A percentile compares a stretch with the other conserved stretches of the same genome.
Evolutionary conservation across 1,140 invertebrate genomes (phyloP).

Genomic region (Drosophila tsacasi): DNA sequence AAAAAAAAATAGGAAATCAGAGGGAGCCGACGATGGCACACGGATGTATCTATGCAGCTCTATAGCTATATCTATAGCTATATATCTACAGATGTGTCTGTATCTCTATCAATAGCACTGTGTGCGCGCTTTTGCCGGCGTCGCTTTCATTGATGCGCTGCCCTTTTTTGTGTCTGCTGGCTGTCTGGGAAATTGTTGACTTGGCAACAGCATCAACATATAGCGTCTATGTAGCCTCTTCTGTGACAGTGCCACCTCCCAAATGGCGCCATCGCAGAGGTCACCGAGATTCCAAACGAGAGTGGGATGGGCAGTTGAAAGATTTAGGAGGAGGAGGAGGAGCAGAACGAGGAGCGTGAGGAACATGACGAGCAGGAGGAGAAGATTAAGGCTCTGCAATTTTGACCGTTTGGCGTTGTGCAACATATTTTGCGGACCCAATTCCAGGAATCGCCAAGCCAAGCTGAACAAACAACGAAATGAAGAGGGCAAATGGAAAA

Average conservation of each 20-base stretch:
- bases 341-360: background rate
- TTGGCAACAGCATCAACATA: constrained; percentile 62
- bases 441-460: constrained; percentile 36
- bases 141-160: constrained; percentile 79
- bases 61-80: constrained; percentile 26
- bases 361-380: background rate
- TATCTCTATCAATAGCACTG: constrained; percentile 48
- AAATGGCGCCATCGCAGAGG: constrained; percentile 32
- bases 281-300: constrained; percentile 5
- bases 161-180: constrained; percentile 64
- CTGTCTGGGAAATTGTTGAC: constrained; percentile 73
- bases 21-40: constrained; percentile 35
- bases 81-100: constrained; percentile 27
- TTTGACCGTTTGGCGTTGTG: constrained; percentile 36
- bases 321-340: background rate
- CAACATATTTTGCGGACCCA: constrained; percentile 48
- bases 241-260: constrained; percentile 31
- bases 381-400: constrained; percentile 26
- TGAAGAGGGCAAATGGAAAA: constrained; percentile 17
- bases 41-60: constrained; percentile 45
- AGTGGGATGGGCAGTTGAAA: background rate
- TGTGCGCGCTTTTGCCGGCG: constrained; percentile 54
- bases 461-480: constrained; percentile 48
- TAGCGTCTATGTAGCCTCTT: constrained; percentile 40
- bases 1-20: constrained; percentile 33